Conservation (phyloP, 2,888 invertebrate species). For the Euclidia mi region DNA sequence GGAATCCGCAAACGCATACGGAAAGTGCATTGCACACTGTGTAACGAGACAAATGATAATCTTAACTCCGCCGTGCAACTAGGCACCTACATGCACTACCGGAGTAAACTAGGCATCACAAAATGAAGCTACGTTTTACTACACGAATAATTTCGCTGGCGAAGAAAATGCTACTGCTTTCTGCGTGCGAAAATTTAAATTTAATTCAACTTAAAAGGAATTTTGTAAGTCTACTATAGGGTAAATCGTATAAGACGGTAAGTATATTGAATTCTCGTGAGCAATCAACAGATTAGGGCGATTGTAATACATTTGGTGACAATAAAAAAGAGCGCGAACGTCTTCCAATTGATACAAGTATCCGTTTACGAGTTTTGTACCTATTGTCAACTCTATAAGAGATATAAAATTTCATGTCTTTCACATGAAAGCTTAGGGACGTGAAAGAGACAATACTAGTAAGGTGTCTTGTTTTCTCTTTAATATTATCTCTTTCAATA, state of each 20-base stretch:
- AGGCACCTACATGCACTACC: constrained; percentile 30
- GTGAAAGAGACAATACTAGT: background rate
- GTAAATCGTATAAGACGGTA: constrained; percentile 29
- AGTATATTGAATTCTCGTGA: constrained; percentile 37
- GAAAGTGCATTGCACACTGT: constrained; percentile 58
- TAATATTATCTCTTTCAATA: too few species aligned
- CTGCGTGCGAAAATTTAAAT: constrained; percentile 42
- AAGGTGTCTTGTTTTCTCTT: background rate
- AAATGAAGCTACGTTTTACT: constrained; percentile 32
- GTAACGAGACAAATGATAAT: constrained; percentile 58
- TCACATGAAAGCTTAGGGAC: constrained; percentile 1
- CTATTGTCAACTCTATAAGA: constrained; percentile 18
- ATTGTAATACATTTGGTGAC: constrained; percentile 44
- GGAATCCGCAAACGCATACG: constrained; percentile 47
- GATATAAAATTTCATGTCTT: constrained; percentile 15
- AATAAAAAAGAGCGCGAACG: constrained; percentile 41
- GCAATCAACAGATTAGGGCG: constrained; percentile 51
- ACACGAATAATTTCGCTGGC: constrained; percentile 23
- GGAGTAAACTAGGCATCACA: constrained; percentile 30
- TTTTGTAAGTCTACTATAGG: constrained; percentile 15
- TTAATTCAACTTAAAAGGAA: constrained; percentile 45
- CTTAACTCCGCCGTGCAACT: constrained; percentile 33
- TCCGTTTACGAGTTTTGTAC: constrained; percentile 42
- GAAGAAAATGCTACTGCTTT: constrained; percentile 20
- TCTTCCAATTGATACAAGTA: constrained; percentile 30